Evolutionary conservation across 2,888 invertebrate species (phyloP), one percentile per base, ranked within the genome.

Genomic region (Dromius quadrimaculatus): DNA sequence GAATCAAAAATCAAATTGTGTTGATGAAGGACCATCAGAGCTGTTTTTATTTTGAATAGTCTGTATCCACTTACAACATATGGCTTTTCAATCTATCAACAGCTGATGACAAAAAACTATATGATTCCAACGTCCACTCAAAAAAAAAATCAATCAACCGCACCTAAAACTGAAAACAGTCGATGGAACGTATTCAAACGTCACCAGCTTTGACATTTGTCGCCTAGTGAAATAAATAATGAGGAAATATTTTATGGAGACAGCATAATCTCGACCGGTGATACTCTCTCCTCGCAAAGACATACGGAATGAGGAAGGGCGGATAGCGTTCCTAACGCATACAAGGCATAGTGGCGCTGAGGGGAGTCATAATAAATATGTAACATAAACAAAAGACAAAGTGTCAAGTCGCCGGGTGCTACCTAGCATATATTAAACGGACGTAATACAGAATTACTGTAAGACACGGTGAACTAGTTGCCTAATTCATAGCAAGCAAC

Each of bases 391-490:
- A 54, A 54, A 54, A 54, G 54, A 54, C 28, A 32, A 54, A 54
- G 54, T 54, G 32, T 54, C 54, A 54, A 54, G 54, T 54, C 32
- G 54, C 54, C 54, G 54, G 54, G 54, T 54, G 54, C 54, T 19
- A 54, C 54, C 54, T 54, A 54, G 54, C 54, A 54, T 54, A 54
- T 54, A 54, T 54, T 54, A 54, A 54, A 54, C 54, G 54, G 54
- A 32, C 54, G 54, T 54, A 32, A 13, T 54, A 28, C 54, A 32
- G 15, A 54, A 54, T 54, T 32, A 54, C 54, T 28, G 15, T 54
- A 54, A 54, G 54, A 54, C 54, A 54, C 32, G 23, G 54, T 32
- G 28, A 54, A 54, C 54, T 54, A 54, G 23, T 54, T 32, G 32
- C 13, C 32, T 54, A 54, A 54, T 54, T 54, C 54, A 28, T 11